Conservation (phyloP, 2,113 vertebrate species). For the Euleptes europaea region DNA sequence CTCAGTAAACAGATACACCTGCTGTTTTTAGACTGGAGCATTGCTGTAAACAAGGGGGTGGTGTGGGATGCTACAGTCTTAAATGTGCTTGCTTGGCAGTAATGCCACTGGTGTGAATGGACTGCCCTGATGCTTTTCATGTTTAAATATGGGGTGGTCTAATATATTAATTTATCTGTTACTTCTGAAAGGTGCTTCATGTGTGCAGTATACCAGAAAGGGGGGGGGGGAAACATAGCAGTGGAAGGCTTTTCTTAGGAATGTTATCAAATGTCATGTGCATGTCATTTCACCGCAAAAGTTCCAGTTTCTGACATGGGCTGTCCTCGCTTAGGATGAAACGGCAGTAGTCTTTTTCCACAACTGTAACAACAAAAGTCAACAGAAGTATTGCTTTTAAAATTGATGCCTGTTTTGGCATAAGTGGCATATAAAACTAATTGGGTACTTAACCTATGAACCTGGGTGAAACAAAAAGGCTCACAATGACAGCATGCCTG, state of each 20-base stretch:
- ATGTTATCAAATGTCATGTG: too few relatives aligned
- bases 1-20: neutral
- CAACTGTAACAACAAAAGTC: too few relatives aligned
- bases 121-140: neutral
- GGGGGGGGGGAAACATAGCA: neutral
- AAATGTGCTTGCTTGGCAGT: neutral
- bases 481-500: too few relatives aligned
- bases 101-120: neutral
- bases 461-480: too few relatives aligned
- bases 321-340: too few relatives aligned
- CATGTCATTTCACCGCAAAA: too few relatives aligned
- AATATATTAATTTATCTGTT: neutral
- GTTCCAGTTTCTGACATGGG: too few relatives aligned
- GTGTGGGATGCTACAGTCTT: neutral
- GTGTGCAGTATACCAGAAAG: neutral
- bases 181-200: neutral
- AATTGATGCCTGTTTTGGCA: too few relatives aligned
- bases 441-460: too few relatives aligned
- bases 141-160: neutral
- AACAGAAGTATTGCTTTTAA: too few relatives aligned
- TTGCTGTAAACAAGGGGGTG: neutral
- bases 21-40: slow-evolving; percentile 6
- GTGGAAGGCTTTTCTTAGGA: neutral
- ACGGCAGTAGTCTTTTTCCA: too few relatives aligned
- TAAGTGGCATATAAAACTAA: too few relatives aligned